Conservation (phyloP, 2,888 invertebrate species). For the Drosophila robusta region DNA sequence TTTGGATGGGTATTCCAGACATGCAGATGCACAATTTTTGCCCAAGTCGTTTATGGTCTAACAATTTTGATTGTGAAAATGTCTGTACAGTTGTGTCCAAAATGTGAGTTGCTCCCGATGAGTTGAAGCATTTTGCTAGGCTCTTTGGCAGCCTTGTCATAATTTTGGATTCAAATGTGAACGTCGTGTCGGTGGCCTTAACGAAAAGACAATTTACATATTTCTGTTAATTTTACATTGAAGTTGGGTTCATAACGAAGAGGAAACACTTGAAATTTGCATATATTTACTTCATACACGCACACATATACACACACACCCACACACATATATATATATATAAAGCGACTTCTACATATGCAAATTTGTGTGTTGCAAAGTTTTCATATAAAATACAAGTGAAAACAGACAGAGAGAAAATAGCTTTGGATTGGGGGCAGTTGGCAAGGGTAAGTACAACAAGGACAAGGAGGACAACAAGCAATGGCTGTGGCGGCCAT, state of each 20-base stretch:
- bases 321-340: conserved; percentile 10
- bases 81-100: conserved; percentile 67
- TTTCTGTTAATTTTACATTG: conserved; percentile 83
- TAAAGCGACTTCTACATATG: conserved; percentile 64
- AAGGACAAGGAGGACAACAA: conserved; percentile 74
- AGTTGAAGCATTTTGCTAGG: conserved; percentile 57
- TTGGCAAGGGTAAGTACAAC: conserved; percentile 60
- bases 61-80: conserved; percentile 52
- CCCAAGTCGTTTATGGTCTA: conserved; percentile 68
- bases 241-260: conserved; percentile 83
- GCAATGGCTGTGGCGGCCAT: conserved; percentile 52
- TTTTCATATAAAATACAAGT: conserved; percentile 82
- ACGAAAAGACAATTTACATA: conserved; percentile 82
- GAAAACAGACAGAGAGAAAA: conserved; percentile 71
- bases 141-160: conserved; percentile 67
- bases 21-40: conserved; percentile 40
- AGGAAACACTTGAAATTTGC: conserved; percentile 84
- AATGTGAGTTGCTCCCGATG: conserved; percentile 45
- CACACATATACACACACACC: conserved; percentile 32
- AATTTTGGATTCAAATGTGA: conserved; percentile 46
- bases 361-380: conserved; percentile 77
- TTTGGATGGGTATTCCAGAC: too few species aligned
- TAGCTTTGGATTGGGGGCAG: conserved; percentile 31
- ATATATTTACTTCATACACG: conserved; percentile 72
- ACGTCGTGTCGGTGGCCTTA: conserved; percentile 56